Conservation (phyloP, 2,113 vertebrate genomes). For the Paracanthobrama guichenoti region DNA sequence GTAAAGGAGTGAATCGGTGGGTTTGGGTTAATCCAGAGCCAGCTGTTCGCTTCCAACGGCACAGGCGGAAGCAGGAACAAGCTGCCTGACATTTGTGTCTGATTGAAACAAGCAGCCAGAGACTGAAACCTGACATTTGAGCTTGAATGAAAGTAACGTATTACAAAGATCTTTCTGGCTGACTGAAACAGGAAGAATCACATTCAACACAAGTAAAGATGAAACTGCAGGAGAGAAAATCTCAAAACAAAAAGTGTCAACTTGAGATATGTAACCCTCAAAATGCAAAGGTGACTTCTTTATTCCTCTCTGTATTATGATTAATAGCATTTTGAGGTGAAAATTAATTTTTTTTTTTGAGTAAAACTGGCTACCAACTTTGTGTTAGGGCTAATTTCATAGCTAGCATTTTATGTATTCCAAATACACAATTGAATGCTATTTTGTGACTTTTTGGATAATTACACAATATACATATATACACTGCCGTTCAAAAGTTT, state of each 20-base stretch:
- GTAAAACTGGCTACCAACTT: neutral
- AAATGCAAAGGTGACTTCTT: conserved; percentile 3
- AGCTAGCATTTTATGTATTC: neutral
- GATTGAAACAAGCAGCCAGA: conserved; percentile 44
- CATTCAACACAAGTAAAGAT: conserved; percentile 23
- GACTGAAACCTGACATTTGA: conserved; percentile 41
- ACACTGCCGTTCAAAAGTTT: no score
- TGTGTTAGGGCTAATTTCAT: neutral
- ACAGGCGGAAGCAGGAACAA: conserved; percentile 20
- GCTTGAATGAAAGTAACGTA: conserved; percentile 25
- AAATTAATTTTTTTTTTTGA: no score
- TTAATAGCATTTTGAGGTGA: neutral
- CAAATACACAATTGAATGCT: neutral
- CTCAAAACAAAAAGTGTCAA: conserved; percentile 18
- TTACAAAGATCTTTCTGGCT: conserved; percentile 18
- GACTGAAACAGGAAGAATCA: conserved; percentile 24
- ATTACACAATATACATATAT: no score
- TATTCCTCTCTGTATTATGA: neutral
- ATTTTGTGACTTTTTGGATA: neutral
- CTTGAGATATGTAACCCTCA: conserved; percentile 1
- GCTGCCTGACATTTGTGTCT: conserved; percentile 41
- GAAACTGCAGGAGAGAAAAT: neutral
- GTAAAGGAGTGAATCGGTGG: neutral
- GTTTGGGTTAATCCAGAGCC: conserved; percentile 33
- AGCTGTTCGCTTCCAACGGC: conserved; percentile 12